phyloP scores from a whole-genome alignment of 2,113 vertebrate genomes.

The Lutjanus erythropterus region DNA sequence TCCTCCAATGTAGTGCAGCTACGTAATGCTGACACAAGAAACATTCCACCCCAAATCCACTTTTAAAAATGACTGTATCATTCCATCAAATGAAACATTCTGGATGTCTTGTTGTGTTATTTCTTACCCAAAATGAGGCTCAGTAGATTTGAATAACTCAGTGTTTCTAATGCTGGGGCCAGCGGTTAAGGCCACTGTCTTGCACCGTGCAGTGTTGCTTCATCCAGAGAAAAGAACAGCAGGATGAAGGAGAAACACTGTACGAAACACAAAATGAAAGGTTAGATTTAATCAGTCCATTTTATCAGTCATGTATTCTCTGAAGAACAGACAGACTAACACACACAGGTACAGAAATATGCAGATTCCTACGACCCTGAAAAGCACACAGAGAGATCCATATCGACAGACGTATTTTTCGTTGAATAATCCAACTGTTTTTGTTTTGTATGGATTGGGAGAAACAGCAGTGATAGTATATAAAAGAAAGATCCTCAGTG shows the following conservation, averaged over 20 bases:
- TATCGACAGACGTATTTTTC: neutral
- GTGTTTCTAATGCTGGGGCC: neutral
- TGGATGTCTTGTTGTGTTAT: neutral
- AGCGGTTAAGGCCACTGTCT: neutral
- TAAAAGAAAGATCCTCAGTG: neutral
- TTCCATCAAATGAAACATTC: neutral
- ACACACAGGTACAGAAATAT: neutral
- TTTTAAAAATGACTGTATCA: neutral
- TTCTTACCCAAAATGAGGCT: neutral
- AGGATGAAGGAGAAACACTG: neutral
- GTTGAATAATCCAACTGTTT: neutral
- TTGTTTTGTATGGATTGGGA: neutral
- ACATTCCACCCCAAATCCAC: neutral
- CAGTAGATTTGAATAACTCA: neutral
- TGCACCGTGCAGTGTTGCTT: neutral
- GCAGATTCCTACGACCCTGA: neutral
- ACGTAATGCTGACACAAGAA: neutral
- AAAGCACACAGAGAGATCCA: neutral
- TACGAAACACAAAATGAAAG: accelerated
- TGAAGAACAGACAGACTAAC: neutral
- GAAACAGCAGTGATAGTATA: neutral
- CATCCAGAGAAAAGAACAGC: neutral
- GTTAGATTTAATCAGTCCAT: neutral
- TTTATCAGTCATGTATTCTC: neutral
- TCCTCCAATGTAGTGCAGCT: neutral